Evolutionary conservation across 2,113 vertebrate genomes (phyloP).

Genomic region (Pogonocichla stellata): DNA sequence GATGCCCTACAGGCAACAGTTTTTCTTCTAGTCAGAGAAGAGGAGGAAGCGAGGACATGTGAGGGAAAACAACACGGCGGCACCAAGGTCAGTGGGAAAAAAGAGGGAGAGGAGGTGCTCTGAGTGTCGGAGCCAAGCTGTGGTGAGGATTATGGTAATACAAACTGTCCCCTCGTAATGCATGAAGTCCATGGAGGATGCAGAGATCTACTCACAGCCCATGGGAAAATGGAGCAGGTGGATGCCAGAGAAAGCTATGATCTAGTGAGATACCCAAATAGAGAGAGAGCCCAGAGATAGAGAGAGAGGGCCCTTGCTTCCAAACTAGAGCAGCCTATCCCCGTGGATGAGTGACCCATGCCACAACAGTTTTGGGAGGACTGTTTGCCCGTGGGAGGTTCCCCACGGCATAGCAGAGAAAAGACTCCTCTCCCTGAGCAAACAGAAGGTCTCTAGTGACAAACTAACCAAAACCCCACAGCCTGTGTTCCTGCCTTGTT

Average conservation of each 20-base stretch:
- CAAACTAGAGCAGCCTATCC: background rate
- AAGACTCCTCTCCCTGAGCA: rapidly evolving
- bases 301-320: background rate
- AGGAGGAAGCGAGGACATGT: background rate
- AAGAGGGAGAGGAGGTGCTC: background rate
- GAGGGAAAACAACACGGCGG: background rate
- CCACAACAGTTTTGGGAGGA: background rate
- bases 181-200: background rate
- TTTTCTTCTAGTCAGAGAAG: background rate
- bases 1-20: too few relatives aligned
- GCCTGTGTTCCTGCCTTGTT: rapidly evolving
- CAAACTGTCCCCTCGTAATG: background rate
- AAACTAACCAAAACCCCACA: background rate
- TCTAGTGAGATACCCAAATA: background rate
- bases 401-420: rapidly evolving
- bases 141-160: background rate
- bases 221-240: rapidly evolving
- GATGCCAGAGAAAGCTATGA: background rate
- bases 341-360: rapidly evolving
- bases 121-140: rapidly evolving
- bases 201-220: background rate
- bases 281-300: background rate
- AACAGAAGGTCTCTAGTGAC: background rate
- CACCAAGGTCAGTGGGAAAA: background rate
- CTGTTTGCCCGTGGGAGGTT: rapidly evolving